Conservation (phyloP, 2,888 invertebrate genomes). For the Hymenopus coronatus region DNA sequence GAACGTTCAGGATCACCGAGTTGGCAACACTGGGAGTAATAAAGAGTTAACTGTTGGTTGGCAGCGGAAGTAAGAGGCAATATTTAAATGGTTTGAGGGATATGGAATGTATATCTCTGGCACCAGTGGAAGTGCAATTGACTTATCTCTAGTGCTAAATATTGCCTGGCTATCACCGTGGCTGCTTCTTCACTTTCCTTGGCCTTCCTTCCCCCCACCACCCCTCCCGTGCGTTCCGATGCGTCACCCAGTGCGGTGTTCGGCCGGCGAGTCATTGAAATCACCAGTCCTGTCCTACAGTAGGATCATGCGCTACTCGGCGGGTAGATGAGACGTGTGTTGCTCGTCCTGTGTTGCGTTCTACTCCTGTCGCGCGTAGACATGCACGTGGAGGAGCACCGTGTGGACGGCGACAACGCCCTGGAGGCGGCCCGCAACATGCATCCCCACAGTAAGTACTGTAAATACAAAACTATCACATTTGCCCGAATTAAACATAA, state of each 20-base stretch:
- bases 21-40: too few species aligned
- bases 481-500: background rate
- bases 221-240: background rate
- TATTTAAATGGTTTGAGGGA: too few species aligned
- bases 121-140: background rate
- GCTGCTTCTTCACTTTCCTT: background rate
- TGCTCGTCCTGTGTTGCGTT: background rate
- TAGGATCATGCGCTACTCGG: background rate
- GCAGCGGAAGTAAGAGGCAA: too few species aligned
- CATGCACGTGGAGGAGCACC: background rate
- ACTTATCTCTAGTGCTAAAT: background rate
- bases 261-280: background rate
- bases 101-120: too few species aligned
- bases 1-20: too few species aligned
- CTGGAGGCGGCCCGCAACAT: background rate
- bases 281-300: background rate
- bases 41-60: too few species aligned
- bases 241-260: background rate
- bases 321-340: background rate
- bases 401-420: background rate
- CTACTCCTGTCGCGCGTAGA: background rate
- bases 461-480: background rate
- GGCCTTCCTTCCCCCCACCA: background rate
- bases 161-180: background rate
- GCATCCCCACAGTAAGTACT: background rate